Conservation (phyloP, 2,888 invertebrate species). For the Conus canariensis region DNA sequence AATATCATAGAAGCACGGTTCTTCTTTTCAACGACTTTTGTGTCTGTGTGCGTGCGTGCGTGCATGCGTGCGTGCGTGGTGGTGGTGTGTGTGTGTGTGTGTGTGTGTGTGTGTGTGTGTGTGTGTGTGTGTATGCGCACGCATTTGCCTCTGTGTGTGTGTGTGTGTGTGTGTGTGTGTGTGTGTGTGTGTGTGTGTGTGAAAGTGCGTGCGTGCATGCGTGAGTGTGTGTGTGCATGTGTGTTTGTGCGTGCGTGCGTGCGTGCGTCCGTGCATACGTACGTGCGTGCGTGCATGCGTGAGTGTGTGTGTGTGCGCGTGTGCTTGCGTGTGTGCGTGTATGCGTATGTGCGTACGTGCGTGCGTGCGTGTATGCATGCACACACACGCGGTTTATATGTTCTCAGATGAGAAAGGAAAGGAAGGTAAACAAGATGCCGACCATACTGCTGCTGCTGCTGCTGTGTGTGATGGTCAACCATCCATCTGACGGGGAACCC, state of each 20-base stretch:
- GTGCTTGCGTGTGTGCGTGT: too few relatives aligned
- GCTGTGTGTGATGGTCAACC: too few relatives aligned
- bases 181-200: constrained; percentile 4
- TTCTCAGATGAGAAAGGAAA: too few relatives aligned
- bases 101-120: neutral
- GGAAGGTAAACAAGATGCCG: too few relatives aligned
- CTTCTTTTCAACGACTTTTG: neutral
- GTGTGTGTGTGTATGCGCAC: neutral
- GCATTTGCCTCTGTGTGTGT: too few relatives aligned
- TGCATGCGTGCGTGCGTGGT: neutral
- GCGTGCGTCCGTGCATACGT: too few relatives aligned
- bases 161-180: constrained; percentile 11
- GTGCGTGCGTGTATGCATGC: neutral
- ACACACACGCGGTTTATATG: too few relatives aligned
- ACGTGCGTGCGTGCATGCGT: too few relatives aligned
- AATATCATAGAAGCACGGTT: too few relatives aligned
- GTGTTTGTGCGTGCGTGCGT: neutral
- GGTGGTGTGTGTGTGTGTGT: neutral
- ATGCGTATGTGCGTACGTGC: neutral
- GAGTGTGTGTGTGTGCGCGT: too few relatives aligned
- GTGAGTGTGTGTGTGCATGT: neutral
- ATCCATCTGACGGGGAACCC: too few relatives aligned
- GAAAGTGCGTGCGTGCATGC: neutral
- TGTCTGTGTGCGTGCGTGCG: neutral
- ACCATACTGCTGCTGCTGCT: too few relatives aligned